A percentile compares a stretch with the other conserved stretches of the same genome.
These are phyloP conservation scores for Drosophila tani DNA, from an alignment of 1,140 invertebrate species.

Conservation along the genomic window DNA sequence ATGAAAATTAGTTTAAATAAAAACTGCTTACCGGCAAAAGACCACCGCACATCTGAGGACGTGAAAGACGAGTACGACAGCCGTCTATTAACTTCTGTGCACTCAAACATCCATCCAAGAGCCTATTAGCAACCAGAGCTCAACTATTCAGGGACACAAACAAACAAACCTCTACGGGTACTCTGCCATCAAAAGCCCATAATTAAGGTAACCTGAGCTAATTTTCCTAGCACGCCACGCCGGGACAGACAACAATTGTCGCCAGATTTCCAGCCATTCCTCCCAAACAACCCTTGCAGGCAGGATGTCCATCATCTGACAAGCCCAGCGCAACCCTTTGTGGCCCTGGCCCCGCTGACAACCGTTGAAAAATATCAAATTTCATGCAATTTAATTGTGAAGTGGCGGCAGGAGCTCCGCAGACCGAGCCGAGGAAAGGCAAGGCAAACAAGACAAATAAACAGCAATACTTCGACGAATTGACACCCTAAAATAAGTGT, in stretches of 20 bases:
- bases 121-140: conserved; percentile 58
- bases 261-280: conserved; percentile 27
- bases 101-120: conserved; percentile 31
- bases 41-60: not conserved
- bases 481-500: not conserved
- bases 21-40: not conserved
- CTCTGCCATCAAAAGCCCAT: conserved; percentile 51
- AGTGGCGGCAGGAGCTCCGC: conserved; percentile 56
- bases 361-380: conserved; percentile 78
- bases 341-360: conserved; percentile 49
- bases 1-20: not conserved
- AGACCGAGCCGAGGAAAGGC: conserved; percentile 28
- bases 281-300: conserved; percentile 33
- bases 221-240: conserved; percentile 53
- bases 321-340: conserved; percentile 50
- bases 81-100: conserved; percentile 51
- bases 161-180: conserved; percentile 49
- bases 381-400: conserved; percentile 81
- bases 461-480: not conserved
- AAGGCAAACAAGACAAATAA: conserved; percentile 1
- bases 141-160: conserved; percentile 58
- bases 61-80: conserved; percentile 43
- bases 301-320: conserved; percentile 55
- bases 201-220: conserved; percentile 78
- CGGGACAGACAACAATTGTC: conserved; percentile 63